These are phyloP conservation scores for Drosophila emarginata DNA, from an alignment of 2,888 invertebrate genomes.

Conservation along the genomic window DNA sequence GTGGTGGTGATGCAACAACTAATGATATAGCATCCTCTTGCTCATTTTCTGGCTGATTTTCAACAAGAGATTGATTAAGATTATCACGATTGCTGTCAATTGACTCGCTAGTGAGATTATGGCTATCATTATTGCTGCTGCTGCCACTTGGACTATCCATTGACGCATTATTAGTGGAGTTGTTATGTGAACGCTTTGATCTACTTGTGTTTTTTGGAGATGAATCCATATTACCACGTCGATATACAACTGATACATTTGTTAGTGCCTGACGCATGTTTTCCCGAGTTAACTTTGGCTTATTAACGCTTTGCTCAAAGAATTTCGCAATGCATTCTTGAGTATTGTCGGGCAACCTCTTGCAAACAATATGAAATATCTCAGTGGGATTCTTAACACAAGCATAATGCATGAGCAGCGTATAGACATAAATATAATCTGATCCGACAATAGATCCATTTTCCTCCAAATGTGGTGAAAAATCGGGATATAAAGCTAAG, in stretches of 20 bases:
- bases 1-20: background rate
- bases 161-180: background rate
- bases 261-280: constrained; percentile 67
- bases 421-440: constrained; percentile 80
- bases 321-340: constrained; percentile 76
- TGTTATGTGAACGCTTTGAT: background rate
- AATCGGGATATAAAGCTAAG: constrained; percentile 76
- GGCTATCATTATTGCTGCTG: background rate
- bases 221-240: background rate
- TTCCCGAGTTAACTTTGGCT: constrained; percentile 58
- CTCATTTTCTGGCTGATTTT: background rate
- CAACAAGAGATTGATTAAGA: background rate
- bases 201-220: background rate
- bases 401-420: constrained; percentile 79
- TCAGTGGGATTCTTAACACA: constrained; percentile 76
- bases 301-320: constrained; percentile 69
- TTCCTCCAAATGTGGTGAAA: constrained; percentile 64
- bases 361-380: constrained; percentile 78
- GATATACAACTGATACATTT: constrained; percentile 30
- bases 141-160: background rate
- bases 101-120: background rate
- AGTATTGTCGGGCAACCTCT: constrained; percentile 62
- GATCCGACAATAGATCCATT: constrained; percentile 58
- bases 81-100: background rate
- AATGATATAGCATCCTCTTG: background rate